Evolutionary conservation across 53 echinoderm and acorn worm species (phyloP).

Genomic region (Pentamera pediparva): DNA sequence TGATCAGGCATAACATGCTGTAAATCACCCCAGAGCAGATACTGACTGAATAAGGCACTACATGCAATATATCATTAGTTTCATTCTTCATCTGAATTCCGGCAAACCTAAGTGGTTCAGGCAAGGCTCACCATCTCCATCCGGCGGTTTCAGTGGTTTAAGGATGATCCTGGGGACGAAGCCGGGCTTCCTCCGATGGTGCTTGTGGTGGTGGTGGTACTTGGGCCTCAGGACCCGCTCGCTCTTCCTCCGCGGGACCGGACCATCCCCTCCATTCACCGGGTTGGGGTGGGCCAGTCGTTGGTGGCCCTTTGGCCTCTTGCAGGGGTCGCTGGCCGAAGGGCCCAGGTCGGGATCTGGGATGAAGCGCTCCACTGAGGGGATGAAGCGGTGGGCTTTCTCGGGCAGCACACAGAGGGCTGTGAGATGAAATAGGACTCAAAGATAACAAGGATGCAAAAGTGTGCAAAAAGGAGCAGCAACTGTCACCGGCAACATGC

Average conservation of each 20-base stretch:
- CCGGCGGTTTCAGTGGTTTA: constrained; percentile 84
- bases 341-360: neutral
- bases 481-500: too few species aligned
- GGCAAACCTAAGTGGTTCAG: neutral
- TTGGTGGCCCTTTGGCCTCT: constrained; percentile 14
- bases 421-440: neutral
- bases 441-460: too few species aligned
- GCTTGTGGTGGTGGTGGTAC: constrained; percentile 32
- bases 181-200: constrained; percentile 69
- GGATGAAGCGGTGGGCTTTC: constrained; percentile 71
- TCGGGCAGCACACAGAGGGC: constrained; percentile 79
- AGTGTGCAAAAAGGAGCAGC: too few species aligned
- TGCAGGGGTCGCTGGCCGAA: neutral
- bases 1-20: too few species aligned
- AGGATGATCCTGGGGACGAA: constrained; percentile 82
- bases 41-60: too few species aligned
- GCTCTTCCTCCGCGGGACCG: constrained; percentile 22
- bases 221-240: constrained; percentile 23
- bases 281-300: too few species aligned
- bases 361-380: constrained; percentile 56
- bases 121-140: neutral
- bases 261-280: constrained; percentile 20
- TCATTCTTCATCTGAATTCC: too few species aligned
- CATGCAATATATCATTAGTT: too few species aligned
- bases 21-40: too few species aligned